These are phyloP conservation scores for Anoplopoma fimbria DNA, from an alignment of 2,113 vertebrate species.

Conservation along the genomic window DNA sequence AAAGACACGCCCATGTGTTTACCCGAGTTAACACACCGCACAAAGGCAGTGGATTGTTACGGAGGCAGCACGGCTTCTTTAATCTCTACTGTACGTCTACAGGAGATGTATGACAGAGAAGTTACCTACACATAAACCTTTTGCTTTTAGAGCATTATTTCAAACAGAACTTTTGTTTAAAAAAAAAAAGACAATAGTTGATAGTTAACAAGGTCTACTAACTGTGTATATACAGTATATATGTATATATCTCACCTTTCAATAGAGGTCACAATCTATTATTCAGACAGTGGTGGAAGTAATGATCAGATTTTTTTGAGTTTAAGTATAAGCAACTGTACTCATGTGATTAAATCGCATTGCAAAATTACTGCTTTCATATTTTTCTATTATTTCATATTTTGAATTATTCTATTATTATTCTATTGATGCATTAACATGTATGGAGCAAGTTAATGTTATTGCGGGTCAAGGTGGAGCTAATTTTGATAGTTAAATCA, in stretches of 20 bases:
- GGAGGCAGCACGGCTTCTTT: neutral
- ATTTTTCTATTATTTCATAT: neutral
- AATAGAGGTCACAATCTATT: neutral
- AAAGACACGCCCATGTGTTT: slow-evolving; percentile 60
- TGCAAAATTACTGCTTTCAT: neutral
- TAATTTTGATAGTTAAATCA: neutral
- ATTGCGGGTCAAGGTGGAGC: neutral
- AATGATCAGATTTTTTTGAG: neutral
- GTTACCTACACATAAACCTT: neutral
- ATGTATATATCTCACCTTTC: neutral
- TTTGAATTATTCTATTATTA: neutral
- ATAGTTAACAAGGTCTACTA: neutral
- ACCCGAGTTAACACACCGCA: neutral
- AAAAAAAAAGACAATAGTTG: neutral
- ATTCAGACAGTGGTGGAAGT: neutral
- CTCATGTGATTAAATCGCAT: neutral
- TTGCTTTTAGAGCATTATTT: neutral
- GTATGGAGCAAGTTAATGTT: neutral
- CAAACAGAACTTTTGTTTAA: neutral
- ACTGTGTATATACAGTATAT: neutral
- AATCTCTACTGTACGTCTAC: neutral
- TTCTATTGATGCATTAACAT: neutral
- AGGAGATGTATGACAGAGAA: neutral
- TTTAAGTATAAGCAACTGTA: neutral
- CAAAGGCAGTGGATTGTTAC: neutral